Base-by-base conservation (phyloP, 2,113 vertebrate genomes). In the Clarias gariepinus region DNA sequence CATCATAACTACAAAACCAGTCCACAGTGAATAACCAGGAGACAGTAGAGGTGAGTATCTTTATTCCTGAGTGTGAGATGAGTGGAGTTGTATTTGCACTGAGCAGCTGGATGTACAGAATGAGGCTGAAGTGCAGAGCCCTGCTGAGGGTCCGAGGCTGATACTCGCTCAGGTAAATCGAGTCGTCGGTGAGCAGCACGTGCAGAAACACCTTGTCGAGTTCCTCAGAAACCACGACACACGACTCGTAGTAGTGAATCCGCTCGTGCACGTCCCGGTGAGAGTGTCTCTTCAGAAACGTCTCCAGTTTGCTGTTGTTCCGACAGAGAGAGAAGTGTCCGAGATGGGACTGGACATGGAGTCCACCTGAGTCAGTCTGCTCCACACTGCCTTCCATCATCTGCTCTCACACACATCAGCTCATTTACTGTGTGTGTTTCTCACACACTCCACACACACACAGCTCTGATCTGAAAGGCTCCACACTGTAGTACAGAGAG, bases 61-160 rank as follows among this genome's bases (percentile, higher is more conserved):
- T 36, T 71, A 36, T 71, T 71, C 18, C 4, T 18, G 66, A 16
- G 15, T 33, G 68, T 8, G 28, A 33, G 69, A 19, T 71, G 30
- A 71, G 1, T 52, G 7, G 41, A 23, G 3, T 23, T 74, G 11
- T 9, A 28, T 47, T 47, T 87, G 25, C 60, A 81, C 96, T 95
- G 89, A 97, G 95, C 96, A 96, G 86, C 81, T 95, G 93, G 18
- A 96, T 95, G 91, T 93, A 92, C 16, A 91, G 76, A 85, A 96
- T 89, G 87, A 94, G 90, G 89, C 87, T 86, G 89, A 96, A 94
- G 47, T 88, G 90, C 1, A 94, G 90, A 0, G 91, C 95, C 1
- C 69, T 25, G 0, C 87, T 93, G 71, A 96, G 90, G 58, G 93
- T 91, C 82, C 91, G 94, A 23, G 95, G 96, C 1, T 92, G 91